Percentiles rank a stretch among this genome's conserved stretches.
Conservation (phyloP, 2,113 vertebrate genomes). For the Seriola quinqueradiata region DNA sequence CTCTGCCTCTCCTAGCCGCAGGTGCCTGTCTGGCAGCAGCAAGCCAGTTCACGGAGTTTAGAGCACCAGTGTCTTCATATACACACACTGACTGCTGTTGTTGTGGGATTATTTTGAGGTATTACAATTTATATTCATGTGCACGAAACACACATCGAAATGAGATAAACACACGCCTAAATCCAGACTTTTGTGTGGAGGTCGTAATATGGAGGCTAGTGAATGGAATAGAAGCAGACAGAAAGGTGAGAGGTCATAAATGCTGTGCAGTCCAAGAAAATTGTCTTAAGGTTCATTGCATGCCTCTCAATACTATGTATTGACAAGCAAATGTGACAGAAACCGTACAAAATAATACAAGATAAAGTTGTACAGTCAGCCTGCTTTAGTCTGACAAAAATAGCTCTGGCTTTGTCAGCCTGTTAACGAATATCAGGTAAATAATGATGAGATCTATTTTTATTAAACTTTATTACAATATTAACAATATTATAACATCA, state of each 20-base stretch:
- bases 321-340: neutral
- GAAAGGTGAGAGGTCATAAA: neutral
- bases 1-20: conserved; percentile 48
- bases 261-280: neutral
- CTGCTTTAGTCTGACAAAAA: neutral
- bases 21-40: conserved; percentile 62
- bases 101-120: neutral
- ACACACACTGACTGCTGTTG: conserved; percentile 1
- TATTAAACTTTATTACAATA: neutral
- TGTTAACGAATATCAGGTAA: conserved; percentile 1
- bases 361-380: neutral
- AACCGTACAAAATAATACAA: neutral
- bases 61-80: conserved; percentile 22
- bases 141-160: neutral
- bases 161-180: neutral
- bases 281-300: neutral
- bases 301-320: neutral
- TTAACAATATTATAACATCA: neutral
- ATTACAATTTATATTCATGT: conserved; percentile 8
- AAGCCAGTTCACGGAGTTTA: conserved; percentile 40
- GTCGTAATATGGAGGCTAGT: neutral
- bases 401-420: neutral
- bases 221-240: neutral
- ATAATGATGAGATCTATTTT: conserved; percentile 4
- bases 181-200: neutral